These are phyloP conservation scores for Lepidurus couesii DNA, from an alignment of 1,140 invertebrate genomes.

Conservation along the genomic window DNA sequence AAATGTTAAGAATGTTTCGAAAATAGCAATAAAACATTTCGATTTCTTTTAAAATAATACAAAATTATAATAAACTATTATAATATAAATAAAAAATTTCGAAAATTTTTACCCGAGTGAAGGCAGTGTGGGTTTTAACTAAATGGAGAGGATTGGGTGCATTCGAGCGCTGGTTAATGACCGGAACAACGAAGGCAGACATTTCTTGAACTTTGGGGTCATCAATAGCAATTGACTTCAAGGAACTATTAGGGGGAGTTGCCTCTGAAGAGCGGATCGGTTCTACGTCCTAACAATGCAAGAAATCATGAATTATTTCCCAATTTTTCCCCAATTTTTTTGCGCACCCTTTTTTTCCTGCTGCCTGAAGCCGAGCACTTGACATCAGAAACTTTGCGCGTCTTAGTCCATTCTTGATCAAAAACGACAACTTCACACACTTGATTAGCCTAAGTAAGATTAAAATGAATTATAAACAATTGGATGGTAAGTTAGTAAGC, in stretches of 20 bases:
- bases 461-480: neutral
- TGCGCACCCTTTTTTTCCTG: neutral
- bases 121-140: neutral
- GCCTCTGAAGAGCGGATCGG: neutral
- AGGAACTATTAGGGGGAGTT: neutral
- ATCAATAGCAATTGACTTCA: neutral
- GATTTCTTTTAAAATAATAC: too few species aligned
- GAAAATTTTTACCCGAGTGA: neutral
- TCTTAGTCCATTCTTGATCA: neutral
- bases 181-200: neutral
- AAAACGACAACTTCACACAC: neutral
- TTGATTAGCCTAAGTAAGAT: neutral
- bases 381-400: neutral
- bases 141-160: neutral
- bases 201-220: constrained; percentile 1
- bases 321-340: neutral
- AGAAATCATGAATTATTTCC: neutral
- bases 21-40: too few species aligned
- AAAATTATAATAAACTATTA: neutral
- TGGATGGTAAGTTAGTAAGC: neutral
- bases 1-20: neutral
- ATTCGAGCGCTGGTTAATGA: constrained; percentile 3
- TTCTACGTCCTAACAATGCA: neutral
- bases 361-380: neutral
- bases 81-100: neutral